A percentile compares a stretch with the other conserved stretches of the same genome.
Evolutionary conservation across 2,888 invertebrate species (phyloP).

Genomic region (Anaspis maculata): DNA sequence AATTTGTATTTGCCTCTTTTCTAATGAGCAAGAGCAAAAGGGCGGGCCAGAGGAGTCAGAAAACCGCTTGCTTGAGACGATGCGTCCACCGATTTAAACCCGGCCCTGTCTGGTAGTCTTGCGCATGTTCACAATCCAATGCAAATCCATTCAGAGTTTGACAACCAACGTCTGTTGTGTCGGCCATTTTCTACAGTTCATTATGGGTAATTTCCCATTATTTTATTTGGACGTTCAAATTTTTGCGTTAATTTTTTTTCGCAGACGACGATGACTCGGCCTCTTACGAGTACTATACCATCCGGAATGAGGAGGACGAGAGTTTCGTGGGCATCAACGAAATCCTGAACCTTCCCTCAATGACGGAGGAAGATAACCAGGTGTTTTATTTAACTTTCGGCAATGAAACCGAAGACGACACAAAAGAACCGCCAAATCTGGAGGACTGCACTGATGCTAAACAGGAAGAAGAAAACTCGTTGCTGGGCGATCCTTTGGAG

Average conservation of each 20-base stretch:
- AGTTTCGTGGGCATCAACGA: slow-evolving; percentile 13
- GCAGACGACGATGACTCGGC: slow-evolving; percentile 15
- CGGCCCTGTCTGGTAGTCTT: too few species aligned
- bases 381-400: slow-evolving; percentile 13
- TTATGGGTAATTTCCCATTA: slow-evolving; percentile 40
- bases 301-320: slow-evolving; percentile 17
- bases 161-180: too few species aligned
- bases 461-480: slow-evolving; percentile 1
- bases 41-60: too few species aligned
- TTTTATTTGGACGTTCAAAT: slow-evolving; percentile 12
- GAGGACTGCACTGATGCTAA: not conserved
- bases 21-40: too few species aligned
- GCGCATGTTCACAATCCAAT: too few species aligned
- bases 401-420: slow-evolving; percentile 1
- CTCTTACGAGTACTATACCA: slow-evolving; percentile 17
- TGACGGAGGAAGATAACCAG: slow-evolving; percentile 8
- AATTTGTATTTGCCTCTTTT: too few species aligned
- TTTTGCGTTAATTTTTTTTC: slow-evolving; percentile 7
- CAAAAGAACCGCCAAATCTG: not conserved
- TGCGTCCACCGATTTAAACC: too few species aligned
- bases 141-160: too few species aligned
- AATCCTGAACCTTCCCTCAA: slow-evolving; percentile 12
- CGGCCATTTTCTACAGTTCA: slow-evolving; percentile 14
- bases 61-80: too few species aligned
- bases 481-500: slow-evolving; percentile 13